Evolutionary conservation across 2,113 vertebrate species (phyloP).

Genomic region (Puma concolor): DNA sequence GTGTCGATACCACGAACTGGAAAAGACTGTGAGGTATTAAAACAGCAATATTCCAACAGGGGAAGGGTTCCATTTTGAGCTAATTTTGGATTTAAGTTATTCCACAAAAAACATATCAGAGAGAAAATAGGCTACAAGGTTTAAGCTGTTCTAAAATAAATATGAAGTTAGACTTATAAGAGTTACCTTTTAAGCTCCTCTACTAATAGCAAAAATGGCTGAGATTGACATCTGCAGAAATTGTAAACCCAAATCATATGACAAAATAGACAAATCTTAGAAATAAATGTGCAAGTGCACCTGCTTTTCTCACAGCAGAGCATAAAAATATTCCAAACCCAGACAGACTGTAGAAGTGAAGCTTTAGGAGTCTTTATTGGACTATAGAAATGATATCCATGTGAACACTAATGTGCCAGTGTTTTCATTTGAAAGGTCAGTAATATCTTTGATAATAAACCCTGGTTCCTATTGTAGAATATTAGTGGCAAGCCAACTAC

Average conservation of each 20-base stretch:
- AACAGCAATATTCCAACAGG: background rate
- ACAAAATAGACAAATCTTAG: constrained; percentile 76
- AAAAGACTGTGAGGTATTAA: background rate
- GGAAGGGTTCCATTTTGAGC: constrained; percentile 15
- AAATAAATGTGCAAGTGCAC: constrained; percentile 70
- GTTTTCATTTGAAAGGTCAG: constrained; percentile 40
- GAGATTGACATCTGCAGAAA: constrained; percentile 74
- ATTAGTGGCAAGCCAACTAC: constrained; percentile 33
- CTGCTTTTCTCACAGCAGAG: constrained; percentile 67
- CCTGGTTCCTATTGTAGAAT: background rate
- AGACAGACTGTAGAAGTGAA: constrained; percentile 52
- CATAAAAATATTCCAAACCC: constrained; percentile 71
- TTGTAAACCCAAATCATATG: constrained; percentile 71
- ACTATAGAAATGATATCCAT: constrained; percentile 58
- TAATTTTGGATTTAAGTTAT: constrained; percentile 36
- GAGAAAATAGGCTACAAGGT: background rate
- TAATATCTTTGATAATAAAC: constrained; percentile 14
- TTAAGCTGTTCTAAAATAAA: constrained; percentile 42
- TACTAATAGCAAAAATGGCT: constrained; percentile 67
- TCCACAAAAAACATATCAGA: constrained; percentile 35
- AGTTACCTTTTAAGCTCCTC: constrained; percentile 62
- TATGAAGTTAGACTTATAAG: background rate
- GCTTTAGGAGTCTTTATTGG: constrained; percentile 28
- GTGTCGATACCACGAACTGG: background rate
- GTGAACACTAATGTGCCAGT: background rate